Evolutionary conservation across 23 tunicate genomes (phyloP).

Genomic region (Trididemnum miniatum): DNA sequence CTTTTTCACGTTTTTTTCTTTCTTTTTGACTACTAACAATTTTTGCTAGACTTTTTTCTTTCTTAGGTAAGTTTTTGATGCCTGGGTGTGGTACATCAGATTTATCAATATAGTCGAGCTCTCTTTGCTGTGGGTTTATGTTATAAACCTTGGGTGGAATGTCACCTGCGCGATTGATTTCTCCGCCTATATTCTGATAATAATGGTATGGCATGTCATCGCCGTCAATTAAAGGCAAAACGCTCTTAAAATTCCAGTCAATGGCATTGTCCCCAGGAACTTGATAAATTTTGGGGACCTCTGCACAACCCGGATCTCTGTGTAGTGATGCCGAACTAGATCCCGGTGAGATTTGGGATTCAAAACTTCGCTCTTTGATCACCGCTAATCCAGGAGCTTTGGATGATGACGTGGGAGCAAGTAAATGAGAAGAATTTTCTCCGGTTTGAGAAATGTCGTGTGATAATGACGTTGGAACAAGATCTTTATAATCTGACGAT

Average conservation of each 20-base stretch:
- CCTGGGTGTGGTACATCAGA: not conserved
- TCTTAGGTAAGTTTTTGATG: too few species aligned
- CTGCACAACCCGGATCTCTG: not conserved
- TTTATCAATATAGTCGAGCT: too few species aligned
- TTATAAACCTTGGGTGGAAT: not conserved
- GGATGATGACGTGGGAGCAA: conserved; percentile 9
- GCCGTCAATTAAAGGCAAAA: conserved; percentile 4
- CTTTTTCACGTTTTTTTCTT: not conserved
- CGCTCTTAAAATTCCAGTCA: not conserved
- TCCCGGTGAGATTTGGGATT: conserved; percentile 19
- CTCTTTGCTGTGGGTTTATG: not conserved
- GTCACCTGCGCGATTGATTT: not conserved
- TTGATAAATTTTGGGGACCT: not conserved
- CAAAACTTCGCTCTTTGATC: conserved; percentile 58
- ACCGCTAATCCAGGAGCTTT: conserved; percentile 40
- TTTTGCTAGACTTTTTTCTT: not conserved
- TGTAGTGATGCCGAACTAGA: not conserved
- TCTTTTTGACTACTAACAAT: not conserved
- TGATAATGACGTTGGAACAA: not conserved
- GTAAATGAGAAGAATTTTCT: not conserved
- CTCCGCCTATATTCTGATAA: not conserved
- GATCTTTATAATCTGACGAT: conserved; percentile 5
- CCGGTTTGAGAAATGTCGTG: not conserved
- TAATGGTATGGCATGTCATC: conserved; percentile 9
- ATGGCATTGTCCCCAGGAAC: not conserved